Evolutionary conservation across 2,888 invertebrate genomes (phyloP), one percentile per base, ranked within the genome.

Genomic region (Aproaerema taeniolella): DNA sequence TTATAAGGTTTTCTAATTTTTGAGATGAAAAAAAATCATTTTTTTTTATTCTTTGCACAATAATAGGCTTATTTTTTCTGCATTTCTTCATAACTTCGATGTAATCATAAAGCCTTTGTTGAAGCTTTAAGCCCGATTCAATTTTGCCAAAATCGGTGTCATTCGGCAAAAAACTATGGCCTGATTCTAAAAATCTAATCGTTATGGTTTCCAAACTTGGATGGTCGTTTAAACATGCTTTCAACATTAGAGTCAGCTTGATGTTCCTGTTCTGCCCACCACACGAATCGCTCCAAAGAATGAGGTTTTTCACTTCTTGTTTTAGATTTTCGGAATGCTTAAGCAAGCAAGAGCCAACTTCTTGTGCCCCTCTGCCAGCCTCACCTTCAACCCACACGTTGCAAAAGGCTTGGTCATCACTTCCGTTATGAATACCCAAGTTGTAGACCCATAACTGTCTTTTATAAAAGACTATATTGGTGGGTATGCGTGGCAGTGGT

Each of bases 321-420:
- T 9, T 8, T 2, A 35, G 25, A 2, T 14, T 2, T 14, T 35
- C 14, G 13, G 8, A n/a, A 9, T 25, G n/a, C 1, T 25, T 5
- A n/a, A n/a, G n/a, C n/a, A 36, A 29, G 11, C 36, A 36, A 9
- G 29, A 36, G 2, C 36, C 36, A 3, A 36, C 28, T 36, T 36
- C 36, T 9, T 28, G 17, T 2, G 29, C 2, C 2, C 36, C 36
- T 11, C 36, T 14, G 1, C 36, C 36, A 15, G 28, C 36, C 11
- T 28, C 29, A 1, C 29, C 28, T 11, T 36, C 36, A 4, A 36
- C 10, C 36, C 36, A 36, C 2, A 36, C 29, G 11, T 15, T 5
- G 13, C 15, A 36, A 12, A 16, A 16, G 1, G 13, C 36, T 2
- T n/a, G n/a, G 9, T 36, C 36, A 3, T 14, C n/a, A 10, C 13